These are phyloP conservation scores for Apocheima hispidaria DNA, from an alignment of 2,888 invertebrate species.

Conservation along the genomic window DNA sequence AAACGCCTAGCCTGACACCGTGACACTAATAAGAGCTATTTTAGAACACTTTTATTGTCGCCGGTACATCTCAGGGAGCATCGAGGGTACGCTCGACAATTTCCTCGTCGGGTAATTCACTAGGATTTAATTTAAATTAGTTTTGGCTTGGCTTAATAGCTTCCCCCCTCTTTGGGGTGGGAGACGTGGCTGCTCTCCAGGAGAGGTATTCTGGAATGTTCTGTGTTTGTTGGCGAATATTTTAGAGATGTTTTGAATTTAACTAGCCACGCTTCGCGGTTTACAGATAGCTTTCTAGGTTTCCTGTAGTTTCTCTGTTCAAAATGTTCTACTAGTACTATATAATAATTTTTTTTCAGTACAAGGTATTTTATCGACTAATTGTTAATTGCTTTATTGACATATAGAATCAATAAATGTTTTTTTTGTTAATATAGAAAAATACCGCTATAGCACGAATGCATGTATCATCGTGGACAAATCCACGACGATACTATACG, in stretches of 20 bases:
- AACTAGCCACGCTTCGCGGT: neutral
- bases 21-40: too few relatives aligned
- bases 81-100: slow-evolving; percentile 85
- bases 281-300: neutral
- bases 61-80: slow-evolving; percentile 74
- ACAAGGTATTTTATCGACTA: too few relatives aligned
- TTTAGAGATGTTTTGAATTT: neutral
- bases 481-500: too few relatives aligned
- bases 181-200: slow-evolving; percentile 74
- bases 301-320: too few relatives aligned
- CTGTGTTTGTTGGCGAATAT: neutral
- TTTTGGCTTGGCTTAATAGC: slow-evolving; percentile 96
- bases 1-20: too few relatives aligned
- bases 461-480: too few relatives aligned
- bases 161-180: slow-evolving; percentile 83
- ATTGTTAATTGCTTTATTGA: too few relatives aligned
- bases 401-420: too few relatives aligned
- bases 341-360: too few relatives aligned
- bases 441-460: too few relatives aligned
- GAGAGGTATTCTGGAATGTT: slow-evolving; percentile 66
- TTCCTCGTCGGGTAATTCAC: slow-evolving; percentile 89
- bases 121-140: slow-evolving; percentile 92
- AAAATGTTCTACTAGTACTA: too few relatives aligned
- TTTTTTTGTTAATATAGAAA: too few relatives aligned
- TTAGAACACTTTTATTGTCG: slow-evolving; percentile 49